These are phyloP conservation scores for Crossaster papposus DNA, from an alignment of 53 echinoderm and acorn worm species.

Conservation along the genomic window DNA sequence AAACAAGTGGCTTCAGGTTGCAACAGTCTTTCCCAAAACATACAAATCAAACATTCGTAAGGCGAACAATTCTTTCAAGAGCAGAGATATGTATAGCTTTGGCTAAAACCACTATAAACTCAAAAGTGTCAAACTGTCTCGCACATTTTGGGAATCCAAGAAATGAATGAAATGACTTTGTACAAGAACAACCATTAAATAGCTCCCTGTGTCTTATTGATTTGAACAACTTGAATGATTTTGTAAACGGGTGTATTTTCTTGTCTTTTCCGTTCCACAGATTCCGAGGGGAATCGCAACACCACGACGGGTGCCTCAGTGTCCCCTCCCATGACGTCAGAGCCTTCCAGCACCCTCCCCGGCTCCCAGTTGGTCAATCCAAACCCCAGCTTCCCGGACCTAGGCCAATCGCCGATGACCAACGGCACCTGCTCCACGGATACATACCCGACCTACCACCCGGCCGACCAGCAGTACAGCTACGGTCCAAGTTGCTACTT, in stretches of 20 bases:
- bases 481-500: constrained; percentile 97
- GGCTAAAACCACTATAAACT: no score
- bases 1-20: no score
- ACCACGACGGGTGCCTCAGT: constrained; percentile 61
- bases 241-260: neutral
- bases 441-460: constrained; percentile 74
- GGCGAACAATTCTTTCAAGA: no score
- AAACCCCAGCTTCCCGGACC: constrained; percentile 87
- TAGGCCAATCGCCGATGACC: constrained; percentile 81
- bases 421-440: constrained; percentile 87
- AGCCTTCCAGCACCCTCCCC: constrained; percentile 59
- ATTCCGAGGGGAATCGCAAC: constrained; percentile 65
- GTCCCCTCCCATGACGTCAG: constrained; percentile 79
- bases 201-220: no score
- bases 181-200: no score
- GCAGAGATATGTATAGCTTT: no score
- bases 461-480: constrained; percentile 88
- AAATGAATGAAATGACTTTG: no score
- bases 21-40: no score
- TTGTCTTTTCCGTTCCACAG: constrained; percentile 41
- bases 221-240: neutral
- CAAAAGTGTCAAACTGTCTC: no score
- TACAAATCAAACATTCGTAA: no score
- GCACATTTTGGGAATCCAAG: no score
- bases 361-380: constrained; percentile 85